A percentile compares a stretch with the other conserved stretches of the same genome.
Evolutionary conservation across 2,113 vertebrate species (phyloP).

Genomic region (Tauraco erythrolophus): DNA sequence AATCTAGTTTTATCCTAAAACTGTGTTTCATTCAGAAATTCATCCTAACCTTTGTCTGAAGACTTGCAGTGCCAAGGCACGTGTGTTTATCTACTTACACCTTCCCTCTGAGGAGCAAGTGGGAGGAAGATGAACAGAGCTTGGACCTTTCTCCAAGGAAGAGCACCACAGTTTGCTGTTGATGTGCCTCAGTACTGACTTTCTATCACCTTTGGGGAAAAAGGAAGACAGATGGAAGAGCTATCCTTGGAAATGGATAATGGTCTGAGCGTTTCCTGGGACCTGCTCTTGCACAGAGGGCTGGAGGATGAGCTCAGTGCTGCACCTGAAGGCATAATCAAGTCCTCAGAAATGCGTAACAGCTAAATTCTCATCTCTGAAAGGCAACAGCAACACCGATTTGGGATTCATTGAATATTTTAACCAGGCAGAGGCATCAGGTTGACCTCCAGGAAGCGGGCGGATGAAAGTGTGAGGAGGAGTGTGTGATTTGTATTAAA

Average conservation of each 20-base stretch:
- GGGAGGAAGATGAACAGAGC: background rate
- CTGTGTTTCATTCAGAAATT: background rate
- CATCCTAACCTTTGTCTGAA: background rate
- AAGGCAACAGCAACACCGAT: background rate
- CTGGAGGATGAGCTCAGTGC: rapidly evolving
- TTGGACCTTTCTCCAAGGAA: background rate
- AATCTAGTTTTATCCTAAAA: background rate
- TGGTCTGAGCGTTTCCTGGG: background rate
- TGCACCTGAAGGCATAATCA: background rate
- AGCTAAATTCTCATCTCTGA: background rate
- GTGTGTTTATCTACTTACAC: background rate
- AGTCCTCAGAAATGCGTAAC: background rate
- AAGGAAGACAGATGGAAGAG: background rate
- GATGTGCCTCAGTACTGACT: background rate
- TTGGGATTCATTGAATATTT: background rate
- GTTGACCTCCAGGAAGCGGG: background rate
- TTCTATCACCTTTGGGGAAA: background rate
- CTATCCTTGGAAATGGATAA: background rate
- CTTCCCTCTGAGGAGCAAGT: background rate
- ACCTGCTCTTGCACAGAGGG: background rate
- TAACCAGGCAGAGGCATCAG: background rate
- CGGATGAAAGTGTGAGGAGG: background rate
- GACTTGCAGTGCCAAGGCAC: background rate
- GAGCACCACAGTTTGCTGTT: background rate
- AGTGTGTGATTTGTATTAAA: slow-evolving; percentile 28